phyloP scores from a whole-genome alignment of 2,797 vertebrate species.

The Chelmon rostratus region DNA sequence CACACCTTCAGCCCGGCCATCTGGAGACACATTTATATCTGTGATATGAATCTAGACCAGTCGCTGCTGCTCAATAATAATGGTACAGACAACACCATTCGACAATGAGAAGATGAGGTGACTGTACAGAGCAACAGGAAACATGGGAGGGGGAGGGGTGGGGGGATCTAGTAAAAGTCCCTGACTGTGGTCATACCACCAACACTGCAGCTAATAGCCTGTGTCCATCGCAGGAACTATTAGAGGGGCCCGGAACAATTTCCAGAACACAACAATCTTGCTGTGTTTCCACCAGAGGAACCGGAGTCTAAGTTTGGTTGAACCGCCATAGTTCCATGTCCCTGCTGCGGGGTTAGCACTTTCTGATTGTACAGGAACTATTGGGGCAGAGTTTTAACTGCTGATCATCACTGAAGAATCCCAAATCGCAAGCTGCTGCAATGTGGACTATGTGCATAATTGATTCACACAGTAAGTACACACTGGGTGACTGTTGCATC shows the following conservation, averaged over 20 bases:
- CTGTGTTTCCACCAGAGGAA: background rate
- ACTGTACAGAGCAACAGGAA: background rate
- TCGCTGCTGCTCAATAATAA: background rate
- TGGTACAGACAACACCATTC: background rate
- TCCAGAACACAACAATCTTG: background rate
- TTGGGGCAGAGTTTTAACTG: background rate
- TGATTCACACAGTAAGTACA: background rate
- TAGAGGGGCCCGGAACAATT: background rate
- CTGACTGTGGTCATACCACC: background rate
- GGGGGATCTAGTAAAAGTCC: background rate
- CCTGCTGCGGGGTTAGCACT: background rate
- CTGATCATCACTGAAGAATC: background rate
- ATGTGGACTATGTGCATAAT: background rate
- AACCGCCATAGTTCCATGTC: background rate
- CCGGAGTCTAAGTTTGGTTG: background rate
- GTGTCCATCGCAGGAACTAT: background rate
- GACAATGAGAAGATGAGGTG: background rate
- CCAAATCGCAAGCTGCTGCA: background rate
- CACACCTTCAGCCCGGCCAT: slow-evolving; percentile 87
- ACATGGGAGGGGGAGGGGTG: background rate
- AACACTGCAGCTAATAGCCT: background rate
- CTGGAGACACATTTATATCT: slow-evolving; percentile 71
- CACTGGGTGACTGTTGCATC: no score
- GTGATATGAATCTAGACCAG: background rate
- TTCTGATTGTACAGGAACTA: background rate